Base-by-base conservation (phyloP, 2,113 vertebrate genomes). In the Sinocyclocheilus rhinocerous region DNA sequence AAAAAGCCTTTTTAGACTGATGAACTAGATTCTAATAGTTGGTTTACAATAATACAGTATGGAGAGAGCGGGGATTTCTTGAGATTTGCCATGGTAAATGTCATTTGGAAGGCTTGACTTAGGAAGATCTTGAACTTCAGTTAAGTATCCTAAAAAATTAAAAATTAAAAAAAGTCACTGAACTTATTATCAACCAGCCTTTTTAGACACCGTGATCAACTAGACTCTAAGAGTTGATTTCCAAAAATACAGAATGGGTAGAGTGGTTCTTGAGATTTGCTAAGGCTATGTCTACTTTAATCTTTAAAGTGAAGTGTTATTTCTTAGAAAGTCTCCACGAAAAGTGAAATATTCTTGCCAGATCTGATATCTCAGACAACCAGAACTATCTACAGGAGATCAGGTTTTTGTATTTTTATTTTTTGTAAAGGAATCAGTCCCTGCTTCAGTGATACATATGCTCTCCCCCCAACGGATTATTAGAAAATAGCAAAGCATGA, bases 381-480 rank as follows among this genome's bases (percentile, higher is more conserved):
- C n/a, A 77, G 24, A 55, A 29, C 75, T 77, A 77, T 77, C 75
- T 52, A 18, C 24, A 26, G 75, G 6, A 52, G 75, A 50, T 70
- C 33, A 39, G 69, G 11, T 72, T 16, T 70, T 77, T 18, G 11
- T 52, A 42, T 48, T 48, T 75, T 7, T 24, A 15, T 16, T 75
- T 73, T 87, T 89, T 82, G 81, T 52, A 86, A 50, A 84, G 18
- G 48, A 85, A 29, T 86, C 79, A 88, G 67, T 78, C 55, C 69
- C 48, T 13, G 36, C 88, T 80, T 70, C 84, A 50, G 87, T 50
- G 88, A 89, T 84, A 29, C 84, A 39, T 85, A 76, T 85, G 69
- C 73, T 90, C 61, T 90, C 61, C 55, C 55, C 84, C 88, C 79
- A 85, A 90, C 65, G 87, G 87, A 88, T 90, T 90, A 88, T 89